A percentile compares a stretch with the other conserved stretches of the same genome.
Evolutionary conservation across 1,140 invertebrate genomes (phyloP).

Genomic region (Lepidurus arcticus): DNA sequence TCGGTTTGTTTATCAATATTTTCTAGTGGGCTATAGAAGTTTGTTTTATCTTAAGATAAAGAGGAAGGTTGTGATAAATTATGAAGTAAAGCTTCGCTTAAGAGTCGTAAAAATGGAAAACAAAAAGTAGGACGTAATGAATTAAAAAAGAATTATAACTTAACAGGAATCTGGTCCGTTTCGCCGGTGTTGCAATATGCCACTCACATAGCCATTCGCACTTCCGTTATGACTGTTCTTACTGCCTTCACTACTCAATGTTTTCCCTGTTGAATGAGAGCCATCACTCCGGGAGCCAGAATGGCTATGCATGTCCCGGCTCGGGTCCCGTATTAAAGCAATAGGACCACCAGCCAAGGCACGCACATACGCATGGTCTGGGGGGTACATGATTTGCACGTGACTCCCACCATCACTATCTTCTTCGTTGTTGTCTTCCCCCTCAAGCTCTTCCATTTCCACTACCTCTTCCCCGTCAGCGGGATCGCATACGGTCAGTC

Average conservation of each 20-base stretch:
- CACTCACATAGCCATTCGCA: constrained; percentile 45
- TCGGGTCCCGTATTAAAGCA: constrained; percentile 34
- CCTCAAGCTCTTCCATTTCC: constrained; percentile 27
- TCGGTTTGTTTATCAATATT: not conserved
- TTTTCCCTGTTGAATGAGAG: constrained; percentile 39
- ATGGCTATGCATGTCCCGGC: constrained; percentile 35
- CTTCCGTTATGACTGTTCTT: constrained; percentile 47
- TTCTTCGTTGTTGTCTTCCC: constrained; percentile 35
- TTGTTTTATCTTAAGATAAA: not conserved
- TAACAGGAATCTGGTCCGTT: constrained; percentile 34
- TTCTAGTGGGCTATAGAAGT: not conserved
- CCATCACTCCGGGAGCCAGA: constrained; percentile 39
- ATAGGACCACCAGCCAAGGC: constrained; percentile 35
- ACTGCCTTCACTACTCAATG: constrained; percentile 44
- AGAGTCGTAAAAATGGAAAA: not conserved
- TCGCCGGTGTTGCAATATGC: constrained; percentile 43
- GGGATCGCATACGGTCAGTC: constrained; percentile 30
- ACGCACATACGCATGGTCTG: constrained; percentile 32
- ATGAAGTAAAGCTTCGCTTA: not conserved
- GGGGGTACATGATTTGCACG: constrained; percentile 31
- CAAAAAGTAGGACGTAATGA: not conserved
- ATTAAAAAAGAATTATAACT: not conserved
- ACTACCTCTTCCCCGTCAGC: constrained; percentile 26
- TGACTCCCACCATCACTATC: constrained; percentile 38
- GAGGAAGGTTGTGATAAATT: not conserved